Conservation (phyloP, 2,888 invertebrate genomes). For the Conomelus anceps region DNA sequence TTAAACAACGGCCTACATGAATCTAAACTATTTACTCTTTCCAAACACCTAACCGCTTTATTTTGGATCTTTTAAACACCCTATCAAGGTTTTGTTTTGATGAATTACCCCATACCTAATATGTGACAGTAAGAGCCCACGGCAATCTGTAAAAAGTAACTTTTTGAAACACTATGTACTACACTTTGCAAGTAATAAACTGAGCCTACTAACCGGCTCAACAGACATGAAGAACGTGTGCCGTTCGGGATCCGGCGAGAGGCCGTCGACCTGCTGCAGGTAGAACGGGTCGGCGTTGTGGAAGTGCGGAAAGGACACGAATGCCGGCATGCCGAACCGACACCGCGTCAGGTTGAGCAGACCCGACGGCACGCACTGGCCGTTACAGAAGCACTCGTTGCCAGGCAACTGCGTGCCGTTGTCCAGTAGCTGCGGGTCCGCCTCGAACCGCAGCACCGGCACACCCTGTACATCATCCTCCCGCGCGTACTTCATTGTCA, state of each 20-base stretch:
- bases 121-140: too few relatives aligned
- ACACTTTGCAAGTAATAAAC: neutral
- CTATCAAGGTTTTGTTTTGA: too few relatives aligned
- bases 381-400: constrained; percentile 64
- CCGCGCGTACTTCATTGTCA: constrained; percentile 53
- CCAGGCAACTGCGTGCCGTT: constrained; percentile 47
- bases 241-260: constrained; percentile 59
- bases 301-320: constrained; percentile 81
- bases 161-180: neutral
- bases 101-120: too few relatives aligned
- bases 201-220: constrained; percentile 36
- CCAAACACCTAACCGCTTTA: too few relatives aligned
- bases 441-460: constrained; percentile 50
- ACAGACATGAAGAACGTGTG: constrained; percentile 64
- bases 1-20: too few relatives aligned
- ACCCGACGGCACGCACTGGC: constrained; percentile 64
- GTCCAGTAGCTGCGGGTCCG: constrained; percentile 53
- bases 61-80: too few relatives aligned
- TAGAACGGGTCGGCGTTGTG: constrained; percentile 65
- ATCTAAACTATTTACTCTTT: too few relatives aligned
- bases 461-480: constrained; percentile 54
- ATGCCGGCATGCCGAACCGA: constrained; percentile 71
- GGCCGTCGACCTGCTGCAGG: constrained; percentile 55
- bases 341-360: constrained; percentile 70
- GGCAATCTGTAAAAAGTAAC: neutral